Conservation (phyloP, 1,140 invertebrate genomes). For the Drosophila tani region DNA sequence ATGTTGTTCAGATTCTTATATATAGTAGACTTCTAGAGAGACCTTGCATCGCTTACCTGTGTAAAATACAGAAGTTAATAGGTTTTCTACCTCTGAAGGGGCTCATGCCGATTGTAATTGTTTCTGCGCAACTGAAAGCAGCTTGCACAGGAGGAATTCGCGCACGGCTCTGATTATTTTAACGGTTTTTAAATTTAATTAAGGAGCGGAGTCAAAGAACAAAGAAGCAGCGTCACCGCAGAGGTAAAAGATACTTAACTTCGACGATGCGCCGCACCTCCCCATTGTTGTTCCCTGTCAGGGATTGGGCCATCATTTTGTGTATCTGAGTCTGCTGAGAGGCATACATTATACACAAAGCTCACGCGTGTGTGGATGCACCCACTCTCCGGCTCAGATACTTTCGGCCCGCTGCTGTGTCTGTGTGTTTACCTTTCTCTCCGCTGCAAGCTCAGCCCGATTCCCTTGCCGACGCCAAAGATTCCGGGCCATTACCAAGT, state of each 20-base stretch:
- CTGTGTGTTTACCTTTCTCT: conserved; percentile 58
- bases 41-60: not conserved
- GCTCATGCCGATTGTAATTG: conserved; percentile 38
- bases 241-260: conserved; percentile 51
- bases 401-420: conserved; percentile 35
- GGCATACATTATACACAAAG: conserved; percentile 66
- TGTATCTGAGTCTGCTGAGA: conserved; percentile 51
- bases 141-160: conserved; percentile 59
- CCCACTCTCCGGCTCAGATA: conserved; percentile 65
- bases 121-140: conserved; percentile 27
- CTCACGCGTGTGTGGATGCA: conserved; percentile 64
- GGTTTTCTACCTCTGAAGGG: not conserved
- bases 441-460: conserved; percentile 63
- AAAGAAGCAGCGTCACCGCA: conserved; percentile 48
- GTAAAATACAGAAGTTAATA: not conserved
- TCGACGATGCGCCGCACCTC: conserved; percentile 18
- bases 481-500: conserved; percentile 54
- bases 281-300: conserved; percentile 7
- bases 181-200: conserved; percentile 78
- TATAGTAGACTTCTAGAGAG: not conserved
- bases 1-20: not conserved
- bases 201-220: conserved; percentile 45
- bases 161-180: conserved; percentile 61
- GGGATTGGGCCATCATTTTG: conserved; percentile 34
- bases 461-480: conserved; percentile 38